Percentiles rank a stretch among this genome's conserved stretches.
phyloP scores from a whole-genome alignment of 2,888 invertebrate species.

The Flabesymbios commensalis region DNA sequence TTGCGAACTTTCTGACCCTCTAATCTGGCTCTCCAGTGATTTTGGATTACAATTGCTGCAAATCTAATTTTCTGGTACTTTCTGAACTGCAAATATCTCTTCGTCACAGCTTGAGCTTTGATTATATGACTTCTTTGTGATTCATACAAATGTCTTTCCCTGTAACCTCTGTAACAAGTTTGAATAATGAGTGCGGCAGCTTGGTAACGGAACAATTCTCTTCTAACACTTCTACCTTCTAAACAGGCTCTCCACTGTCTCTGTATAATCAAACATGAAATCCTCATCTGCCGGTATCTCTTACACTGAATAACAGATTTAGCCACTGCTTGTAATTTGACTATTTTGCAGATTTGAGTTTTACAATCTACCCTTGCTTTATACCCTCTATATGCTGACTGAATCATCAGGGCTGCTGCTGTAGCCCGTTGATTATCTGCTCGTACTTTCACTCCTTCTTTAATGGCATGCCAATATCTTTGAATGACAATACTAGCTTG shows the following conservation, averaged over 20 bases:
- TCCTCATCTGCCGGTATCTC: too few relatives aligned
- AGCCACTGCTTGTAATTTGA: too few relatives aligned
- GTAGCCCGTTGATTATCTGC: conserved; percentile 5
- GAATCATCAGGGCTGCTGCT: conserved; percentile 3
- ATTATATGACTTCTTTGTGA: too few relatives aligned
- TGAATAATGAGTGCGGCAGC: conserved; percentile 2
- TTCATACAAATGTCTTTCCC: too few relatives aligned
- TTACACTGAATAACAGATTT: too few relatives aligned
- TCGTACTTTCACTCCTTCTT: not conserved
- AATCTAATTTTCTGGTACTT: not conserved
- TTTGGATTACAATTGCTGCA: conserved; percentile 1
- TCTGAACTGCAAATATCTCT: not conserved
- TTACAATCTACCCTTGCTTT: not conserved
- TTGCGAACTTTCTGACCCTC: not conserved
- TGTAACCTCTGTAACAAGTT: not conserved
- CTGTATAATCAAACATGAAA: conserved; percentile 3
- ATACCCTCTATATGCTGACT: conserved; percentile 5
- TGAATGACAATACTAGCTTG: not conserved
- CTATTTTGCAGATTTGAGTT: not conserved
- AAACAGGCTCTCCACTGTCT: not conserved
- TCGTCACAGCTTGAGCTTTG: conserved; percentile 5
- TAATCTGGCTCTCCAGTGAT: not conserved
- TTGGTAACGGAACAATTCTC: not conserved
- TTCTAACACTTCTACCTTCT: not conserved
- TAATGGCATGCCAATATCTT: not conserved